Percentiles rank a stretch among this genome's conserved stretches.
These are phyloP conservation scores for Danio rerio DNA, from an alignment of 2,113 vertebrate genomes.

Conservation along the genomic window GRCz12tu NC_133182.1:74712501-74713000, in stretches of 20 bases:
- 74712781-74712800: conserved; percentile 91
- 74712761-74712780: conserved; percentile 92
- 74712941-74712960: too few relatives aligned
- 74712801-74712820: conserved; percentile 93
- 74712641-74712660: too few relatives aligned
- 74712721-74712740: conserved; percentile 86
- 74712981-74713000: too few relatives aligned
- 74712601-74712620: too few relatives aligned
- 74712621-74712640: too few relatives aligned
- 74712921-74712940: too few relatives aligned
- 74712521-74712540: too few relatives aligned
- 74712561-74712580: too few relatives aligned
- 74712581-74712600: too few relatives aligned
- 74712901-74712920: conserved; percentile 32
- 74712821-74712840: conserved; percentile 93
- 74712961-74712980: too few relatives aligned
- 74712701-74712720: not conserved
- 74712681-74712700: not conserved
- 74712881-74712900: conserved; percentile 92
- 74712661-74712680: not conserved
- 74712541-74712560: too few relatives aligned
- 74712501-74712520: too few relatives aligned
- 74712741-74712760: conserved; percentile 91
- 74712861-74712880: conserved; percentile 94
- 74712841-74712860: conserved; percentile 93